phyloP scores from a whole-genome alignment of 2,113 vertebrate species.

The Paralichthys olivaceus region DNA sequence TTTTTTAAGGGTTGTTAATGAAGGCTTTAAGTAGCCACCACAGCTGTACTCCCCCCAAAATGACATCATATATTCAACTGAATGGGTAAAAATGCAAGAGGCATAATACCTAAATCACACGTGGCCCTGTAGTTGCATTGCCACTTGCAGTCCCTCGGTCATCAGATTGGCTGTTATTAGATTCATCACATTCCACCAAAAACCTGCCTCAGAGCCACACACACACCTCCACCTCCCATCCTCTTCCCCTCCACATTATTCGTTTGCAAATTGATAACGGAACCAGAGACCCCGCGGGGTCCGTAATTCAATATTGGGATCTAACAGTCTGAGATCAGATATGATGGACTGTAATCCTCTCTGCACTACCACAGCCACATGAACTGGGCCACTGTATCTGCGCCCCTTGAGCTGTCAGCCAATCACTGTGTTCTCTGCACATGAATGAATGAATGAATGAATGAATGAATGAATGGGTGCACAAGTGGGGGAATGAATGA shows the following conservation, averaged over 20 bases:
- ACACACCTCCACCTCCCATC: neutral
- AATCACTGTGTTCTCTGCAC: slow-evolving; percentile 28
- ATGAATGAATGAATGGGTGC: slow-evolving; percentile 17
- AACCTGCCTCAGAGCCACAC: slow-evolving; percentile 42
- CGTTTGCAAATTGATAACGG: slow-evolving; percentile 78
- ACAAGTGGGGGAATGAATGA: slow-evolving; percentile 14
- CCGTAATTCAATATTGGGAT: slow-evolving; percentile 78
- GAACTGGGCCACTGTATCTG: slow-evolving; percentile 54
- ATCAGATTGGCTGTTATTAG: slow-evolving; percentile 51
- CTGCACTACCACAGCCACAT: slow-evolving; percentile 63
- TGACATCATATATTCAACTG: slow-evolving; percentile 40
- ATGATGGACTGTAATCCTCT: slow-evolving; percentile 81
- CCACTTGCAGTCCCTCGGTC: slow-evolving; percentile 25
- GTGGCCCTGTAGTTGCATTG: slow-evolving; percentile 26
- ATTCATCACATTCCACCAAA: slow-evolving; percentile 44
- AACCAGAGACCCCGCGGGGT: slow-evolving; percentile 72
- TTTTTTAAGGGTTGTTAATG: slow-evolving; percentile 51
- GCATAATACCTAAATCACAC: slow-evolving; percentile 47
- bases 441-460: slow-evolving; percentile 20
- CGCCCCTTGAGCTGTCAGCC: slow-evolving; percentile 47
- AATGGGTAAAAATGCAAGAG: slow-evolving; percentile 27
- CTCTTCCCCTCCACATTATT: slow-evolving; percentile 47
- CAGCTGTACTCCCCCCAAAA: slow-evolving; percentile 52
- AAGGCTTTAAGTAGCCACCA: slow-evolving; percentile 48
- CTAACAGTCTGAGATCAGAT: slow-evolving; percentile 79